A percentile compares a stretch with the other conserved stretches of the same genome.
Evolutionary conservation across 2,888 invertebrate species (phyloP).

Genomic region (Apoda limacodes): DNA sequence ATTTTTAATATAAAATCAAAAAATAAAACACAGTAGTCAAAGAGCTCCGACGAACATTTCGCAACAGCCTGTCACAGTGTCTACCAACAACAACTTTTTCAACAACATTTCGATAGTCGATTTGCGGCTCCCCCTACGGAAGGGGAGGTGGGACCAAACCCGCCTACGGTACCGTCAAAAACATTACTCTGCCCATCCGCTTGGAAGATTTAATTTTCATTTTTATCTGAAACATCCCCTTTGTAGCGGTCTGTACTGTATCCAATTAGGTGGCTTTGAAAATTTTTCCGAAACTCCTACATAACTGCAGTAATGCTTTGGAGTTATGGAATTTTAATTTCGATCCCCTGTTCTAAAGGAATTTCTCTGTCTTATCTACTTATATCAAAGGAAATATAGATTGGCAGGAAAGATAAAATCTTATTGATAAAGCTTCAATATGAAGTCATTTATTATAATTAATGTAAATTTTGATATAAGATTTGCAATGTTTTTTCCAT

Average conservation of each 20-base stretch:
- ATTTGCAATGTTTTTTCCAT: too few relatives aligned
- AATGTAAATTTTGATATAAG: too few relatives aligned
- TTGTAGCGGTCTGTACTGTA: slow-evolving; percentile 66
- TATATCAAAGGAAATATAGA: too few relatives aligned
- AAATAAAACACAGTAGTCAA: slow-evolving; percentile 37
- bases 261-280: slow-evolving; percentile 68
- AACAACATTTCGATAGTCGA: slow-evolving; percentile 66
- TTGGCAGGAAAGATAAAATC: too few relatives aligned
- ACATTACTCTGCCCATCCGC: slow-evolving; percentile 68
- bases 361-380: too few relatives aligned
- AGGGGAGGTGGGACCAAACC: slow-evolving; percentile 28
- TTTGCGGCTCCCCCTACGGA: slow-evolving; percentile 1
- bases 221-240: slow-evolving; percentile 71
- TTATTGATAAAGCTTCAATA: too few relatives aligned
- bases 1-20: slow-evolving; percentile 24
- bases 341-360: too few relatives aligned
- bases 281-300: slow-evolving; percentile 51
- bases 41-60: slow-evolving; percentile 35
- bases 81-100: slow-evolving; percentile 52
- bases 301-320: slow-evolving; percentile 30
- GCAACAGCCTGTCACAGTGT: slow-evolving; percentile 45
- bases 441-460: too few relatives aligned
- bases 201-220: slow-evolving; percentile 72
- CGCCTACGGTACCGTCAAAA: slow-evolving; percentile 54
- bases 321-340: slow-evolving; percentile 68